Conservation (phyloP, 2,888 invertebrate genomes). For the Drosophila pseudotalamancana region DNA sequence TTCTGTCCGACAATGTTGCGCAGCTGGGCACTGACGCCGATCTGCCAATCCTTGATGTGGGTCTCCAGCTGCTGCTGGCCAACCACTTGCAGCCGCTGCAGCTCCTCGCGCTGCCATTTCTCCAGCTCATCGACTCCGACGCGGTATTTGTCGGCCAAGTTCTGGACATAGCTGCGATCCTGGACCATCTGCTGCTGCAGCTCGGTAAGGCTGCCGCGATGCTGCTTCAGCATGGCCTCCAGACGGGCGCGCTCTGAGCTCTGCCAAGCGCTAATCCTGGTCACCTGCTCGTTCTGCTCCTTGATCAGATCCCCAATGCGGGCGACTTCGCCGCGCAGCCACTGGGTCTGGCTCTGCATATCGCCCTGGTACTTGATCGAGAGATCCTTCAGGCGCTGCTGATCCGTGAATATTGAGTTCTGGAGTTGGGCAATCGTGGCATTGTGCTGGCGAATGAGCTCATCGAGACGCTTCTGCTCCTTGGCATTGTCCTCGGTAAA, state of each 20-base stretch:
- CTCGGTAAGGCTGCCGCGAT: conserved; percentile 80
- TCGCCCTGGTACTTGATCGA: conserved; percentile 80
- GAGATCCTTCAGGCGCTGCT: conserved; percentile 76
- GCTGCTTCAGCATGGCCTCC: conserved; percentile 76
- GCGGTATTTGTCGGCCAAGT: conserved; percentile 80
- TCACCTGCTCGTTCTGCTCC: conserved; percentile 81
- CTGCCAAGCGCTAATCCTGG: conserved; percentile 81
- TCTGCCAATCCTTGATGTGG: conserved; percentile 82
- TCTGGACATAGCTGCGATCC: conserved; percentile 79
- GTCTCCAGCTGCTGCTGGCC: conserved; percentile 72
- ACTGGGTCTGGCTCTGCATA: conserved; percentile 81
- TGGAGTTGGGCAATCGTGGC: conserved; percentile 79
- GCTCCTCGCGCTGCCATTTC: conserved; percentile 81
- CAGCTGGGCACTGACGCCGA: conserved; percentile 74
- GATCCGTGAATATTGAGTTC: conserved; percentile 79
- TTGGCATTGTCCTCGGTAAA: conserved; percentile 61
- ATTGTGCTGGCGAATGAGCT: conserved; percentile 81
- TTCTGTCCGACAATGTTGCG: conserved; percentile 77
- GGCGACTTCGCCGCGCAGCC: conserved; percentile 79
- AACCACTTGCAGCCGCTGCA: conserved; percentile 76
- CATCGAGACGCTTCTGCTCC: conserved; percentile 77
- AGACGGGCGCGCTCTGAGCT: conserved; percentile 79
- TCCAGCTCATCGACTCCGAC: conserved; percentile 82
- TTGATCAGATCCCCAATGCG: conserved; percentile 78
- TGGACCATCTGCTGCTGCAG: conserved; percentile 76